Conservation (phyloP, 2,797 vertebrate species). For the Acomys russatus region DNA sequence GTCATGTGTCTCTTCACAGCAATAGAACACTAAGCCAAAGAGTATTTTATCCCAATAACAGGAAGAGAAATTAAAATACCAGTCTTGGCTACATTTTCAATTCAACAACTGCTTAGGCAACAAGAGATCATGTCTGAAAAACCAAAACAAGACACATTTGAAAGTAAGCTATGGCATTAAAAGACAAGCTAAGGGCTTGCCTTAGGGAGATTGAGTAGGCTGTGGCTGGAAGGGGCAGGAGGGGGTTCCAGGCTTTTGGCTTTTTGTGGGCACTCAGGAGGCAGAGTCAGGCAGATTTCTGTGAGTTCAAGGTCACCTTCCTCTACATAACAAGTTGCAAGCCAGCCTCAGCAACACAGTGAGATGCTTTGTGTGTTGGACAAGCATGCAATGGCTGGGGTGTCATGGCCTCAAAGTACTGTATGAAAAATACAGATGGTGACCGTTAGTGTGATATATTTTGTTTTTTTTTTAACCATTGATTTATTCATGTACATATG, state of each 20-base stretch:
- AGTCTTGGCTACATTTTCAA: background rate
- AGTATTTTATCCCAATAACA: background rate
- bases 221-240: background rate
- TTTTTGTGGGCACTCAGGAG: background rate
- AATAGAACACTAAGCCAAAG: background rate
- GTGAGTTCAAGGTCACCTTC: background rate
- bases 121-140: background rate
- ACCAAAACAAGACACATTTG: background rate
- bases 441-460: slow-evolving; percentile 22
- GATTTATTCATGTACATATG: background rate
- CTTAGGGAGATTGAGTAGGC: background rate
- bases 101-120: background rate
- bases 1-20: background rate
- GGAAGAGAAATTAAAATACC: background rate
- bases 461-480: background rate
- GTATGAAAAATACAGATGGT: slow-evolving; percentile 1
- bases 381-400: background rate
- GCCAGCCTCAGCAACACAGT: background rate
- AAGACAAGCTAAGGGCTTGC: background rate
- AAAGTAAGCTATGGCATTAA: background rate
- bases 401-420: background rate
- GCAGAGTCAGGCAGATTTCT: background rate
- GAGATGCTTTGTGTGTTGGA: background rate
- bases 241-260: background rate
- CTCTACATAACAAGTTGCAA: background rate